Base-by-base conservation (phyloP, 2,888 invertebrate genomes). In the Lagria hirta region DNA sequence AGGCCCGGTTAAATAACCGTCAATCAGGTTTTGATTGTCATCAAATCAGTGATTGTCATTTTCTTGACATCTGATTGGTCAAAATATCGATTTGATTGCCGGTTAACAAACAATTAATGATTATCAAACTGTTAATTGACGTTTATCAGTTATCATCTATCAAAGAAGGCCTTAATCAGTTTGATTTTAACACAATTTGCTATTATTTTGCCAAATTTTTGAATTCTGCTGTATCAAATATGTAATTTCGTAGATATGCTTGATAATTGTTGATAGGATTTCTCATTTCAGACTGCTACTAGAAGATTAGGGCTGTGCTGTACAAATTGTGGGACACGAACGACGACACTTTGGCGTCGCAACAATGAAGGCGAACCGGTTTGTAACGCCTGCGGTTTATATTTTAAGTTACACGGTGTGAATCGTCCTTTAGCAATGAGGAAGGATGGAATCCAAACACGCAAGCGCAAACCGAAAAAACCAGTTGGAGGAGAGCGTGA, bases 301-400 rank as follows among this genome's bases (percentile, higher is more conserved):
- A 79, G 95, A 55, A 82, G 97, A 6, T 78, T 91, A 63, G 96
- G 96, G 0, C 79, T 96, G 55, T 86, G 87, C 68, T 98, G 97
- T 75, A 93, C 95, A 52, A 98, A 98, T 76, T 98, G 97, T 73
- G 89, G 92, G 46, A 98, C 98, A n/a, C 83, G 90, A 44, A 92
- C 91, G 61, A 99, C 99, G 27, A 98, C 98, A 12, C 79, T 99
- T 36, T 99, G 99, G 98, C 80, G 99, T 41, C 83, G 99, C 54
- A 98, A 98, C 78, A 88, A 94, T 74, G 93, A 95, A 68, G 98
- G 98, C 28, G 96, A 98, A 73, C 96, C 98, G 0, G 98, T 99
- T 23, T 98, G 98, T 78, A 97, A 98, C 76, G 96, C 97, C 7
- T 97, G 97, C 71, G 97, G 96, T 0, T 81, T 97, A 33, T 97